phyloP scores from a whole-genome alignment of 2,113 vertebrate genomes.

The Anser brachyrhynchus region DNA sequence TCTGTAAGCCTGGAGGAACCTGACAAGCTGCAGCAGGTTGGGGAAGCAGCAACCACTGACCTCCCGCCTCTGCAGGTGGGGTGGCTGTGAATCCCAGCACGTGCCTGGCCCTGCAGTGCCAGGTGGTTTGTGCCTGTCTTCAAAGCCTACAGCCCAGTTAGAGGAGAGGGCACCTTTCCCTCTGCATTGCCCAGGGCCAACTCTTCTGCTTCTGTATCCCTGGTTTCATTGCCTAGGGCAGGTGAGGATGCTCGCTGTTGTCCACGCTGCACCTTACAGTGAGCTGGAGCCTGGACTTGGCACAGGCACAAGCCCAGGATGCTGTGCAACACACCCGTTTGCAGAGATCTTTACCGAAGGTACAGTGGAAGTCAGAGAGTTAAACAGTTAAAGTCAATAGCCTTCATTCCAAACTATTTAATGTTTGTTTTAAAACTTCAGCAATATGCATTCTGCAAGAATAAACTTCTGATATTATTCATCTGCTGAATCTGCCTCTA shows the following conservation, averaged over 20 bases:
- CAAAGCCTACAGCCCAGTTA: not conserved
- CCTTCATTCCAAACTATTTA: not conserved
- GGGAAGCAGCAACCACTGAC: not conserved
- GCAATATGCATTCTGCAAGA: not conserved
- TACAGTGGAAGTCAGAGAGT: not conserved
- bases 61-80: not conserved
- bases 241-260: not conserved
- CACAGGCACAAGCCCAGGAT: not conserved
- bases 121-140: not conserved
- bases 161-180: not conserved
- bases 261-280: not conserved
- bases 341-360: not conserved
- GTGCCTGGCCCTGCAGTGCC: rapidly evolving
- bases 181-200: not conserved
- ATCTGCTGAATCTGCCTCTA: not conserved
- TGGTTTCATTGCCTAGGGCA: not conserved
- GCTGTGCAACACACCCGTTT: not conserved
- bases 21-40: not conserved
- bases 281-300: not conserved
- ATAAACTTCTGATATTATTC: not conserved
- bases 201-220: not conserved
- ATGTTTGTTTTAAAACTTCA: not conserved
- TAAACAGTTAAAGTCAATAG: not conserved
- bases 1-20: not conserved
- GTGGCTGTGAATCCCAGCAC: not conserved